A percentile compares a stretch with the other conserved stretches of the same genome.
Evolutionary conservation across 2,113 vertebrate species (phyloP).

Genomic region (Neolamprologus variostigma): DNA sequence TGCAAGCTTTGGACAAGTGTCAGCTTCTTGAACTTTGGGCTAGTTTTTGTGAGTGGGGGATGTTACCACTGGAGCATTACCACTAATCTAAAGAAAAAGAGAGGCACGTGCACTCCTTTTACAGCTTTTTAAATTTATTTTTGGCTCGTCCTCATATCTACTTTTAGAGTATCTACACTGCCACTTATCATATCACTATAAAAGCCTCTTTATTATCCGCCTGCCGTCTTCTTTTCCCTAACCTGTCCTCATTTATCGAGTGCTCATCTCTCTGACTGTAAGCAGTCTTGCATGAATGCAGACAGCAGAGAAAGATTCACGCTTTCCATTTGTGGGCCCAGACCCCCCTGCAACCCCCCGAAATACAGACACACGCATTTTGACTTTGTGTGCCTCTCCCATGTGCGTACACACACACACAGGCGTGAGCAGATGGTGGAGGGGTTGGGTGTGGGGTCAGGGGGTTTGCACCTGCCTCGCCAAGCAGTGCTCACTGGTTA

Average conservation of each 20-base stretch:
- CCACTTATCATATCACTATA: neutral
- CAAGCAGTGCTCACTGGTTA: conserved; percentile 71
- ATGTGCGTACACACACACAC: conserved; percentile 1
- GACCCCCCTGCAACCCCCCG: neutral
- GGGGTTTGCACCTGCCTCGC: conserved; percentile 79
- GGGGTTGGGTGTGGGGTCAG: conserved; percentile 65
- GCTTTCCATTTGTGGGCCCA: conserved; percentile 31
- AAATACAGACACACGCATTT: neutral
- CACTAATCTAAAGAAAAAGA: neutral
- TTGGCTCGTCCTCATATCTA: neutral
- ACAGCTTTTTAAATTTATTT: neutral
- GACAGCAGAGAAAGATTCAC: conserved; percentile 12
- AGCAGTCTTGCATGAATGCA: neutral
- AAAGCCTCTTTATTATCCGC: neutral
- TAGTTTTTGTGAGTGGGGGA: neutral
- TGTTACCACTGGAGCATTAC: neutral
- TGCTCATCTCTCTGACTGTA: neutral
- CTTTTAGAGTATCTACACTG: neutral
- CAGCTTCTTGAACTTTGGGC: conserved; percentile 35
- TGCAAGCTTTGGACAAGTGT: neutral
- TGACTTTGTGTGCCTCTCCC: conserved; percentile 3
- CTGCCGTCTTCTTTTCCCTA: neutral
- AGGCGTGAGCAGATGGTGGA: conserved; percentile 58
- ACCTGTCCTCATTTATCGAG: neutral
- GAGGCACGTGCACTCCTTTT: neutral